Evolutionary conservation across 2,113 vertebrate species (phyloP).

Genomic region (Corvus cornix): DNA sequence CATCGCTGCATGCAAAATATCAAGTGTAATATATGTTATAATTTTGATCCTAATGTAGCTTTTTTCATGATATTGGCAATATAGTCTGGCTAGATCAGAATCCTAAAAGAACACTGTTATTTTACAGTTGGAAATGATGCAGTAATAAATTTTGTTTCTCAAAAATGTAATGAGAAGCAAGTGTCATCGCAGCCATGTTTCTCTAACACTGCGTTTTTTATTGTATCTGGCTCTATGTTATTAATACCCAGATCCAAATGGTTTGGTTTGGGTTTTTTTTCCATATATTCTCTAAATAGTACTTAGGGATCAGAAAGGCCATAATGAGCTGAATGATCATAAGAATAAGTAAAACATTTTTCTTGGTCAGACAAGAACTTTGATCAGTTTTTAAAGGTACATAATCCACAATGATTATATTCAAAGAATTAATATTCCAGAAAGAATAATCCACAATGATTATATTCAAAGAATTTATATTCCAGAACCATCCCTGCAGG

Average conservation of each 20-base stretch:
- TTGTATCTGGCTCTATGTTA: neutral
- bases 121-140: neutral
- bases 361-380: neutral
- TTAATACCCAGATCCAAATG: neutral
- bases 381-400: neutral
- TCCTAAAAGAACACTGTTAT: neutral
- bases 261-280: neutral
- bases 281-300: neutral
- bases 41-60: neutral
- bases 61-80: neutral
- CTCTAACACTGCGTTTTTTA: neutral
- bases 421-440: constrained; percentile 4
- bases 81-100: neutral
- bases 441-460: neutral
- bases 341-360: neutral
- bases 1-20: constrained; percentile 38
- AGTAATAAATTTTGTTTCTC: constrained; percentile 1
- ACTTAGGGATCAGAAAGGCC: neutral
- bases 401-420: neutral
- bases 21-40: neutral
- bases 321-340: neutral
- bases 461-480: constrained; percentile 14
- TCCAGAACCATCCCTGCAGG: neutral
- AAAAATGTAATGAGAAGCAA: constrained; percentile 14
- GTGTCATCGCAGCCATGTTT: neutral